Percentiles rank a stretch among this genome's conserved stretches.
These are phyloP conservation scores for Hypsibius dujardini DNA, from an alignment of 1,140 invertebrate genomes.

Conservation along the genomic window DNA sequence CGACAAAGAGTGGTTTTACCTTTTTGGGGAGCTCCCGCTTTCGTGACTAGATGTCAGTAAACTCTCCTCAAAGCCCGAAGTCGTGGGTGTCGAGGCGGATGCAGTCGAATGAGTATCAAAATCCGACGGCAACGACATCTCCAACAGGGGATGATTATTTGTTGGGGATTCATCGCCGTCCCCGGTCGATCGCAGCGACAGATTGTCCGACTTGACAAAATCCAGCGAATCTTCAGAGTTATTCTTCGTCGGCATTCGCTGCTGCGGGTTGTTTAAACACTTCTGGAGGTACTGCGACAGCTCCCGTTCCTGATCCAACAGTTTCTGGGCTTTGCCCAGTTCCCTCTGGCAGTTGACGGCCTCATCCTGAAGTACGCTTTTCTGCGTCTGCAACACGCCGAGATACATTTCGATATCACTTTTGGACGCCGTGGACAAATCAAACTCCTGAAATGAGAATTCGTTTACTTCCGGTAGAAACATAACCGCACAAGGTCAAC, in stretches of 20 bases:
- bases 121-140: neutral
- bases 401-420: constrained; percentile 41
- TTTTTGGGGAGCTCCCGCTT: too few species aligned
- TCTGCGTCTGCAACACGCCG: constrained; percentile 39
- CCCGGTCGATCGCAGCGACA: constrained; percentile 1
- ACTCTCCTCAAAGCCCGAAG: too few species aligned
- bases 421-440: constrained; percentile 28
- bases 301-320: constrained; percentile 1
- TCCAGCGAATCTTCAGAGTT: neutral
- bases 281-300: neutral
- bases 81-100: too few species aligned
- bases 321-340: constrained; percentile 3
- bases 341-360: constrained; percentile 29
- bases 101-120: neutral
- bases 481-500: too few species aligned
- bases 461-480: neutral
- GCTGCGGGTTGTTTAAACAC: constrained; percentile 21
- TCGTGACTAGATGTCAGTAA: too few species aligned
- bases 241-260: neutral
- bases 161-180: neutral
- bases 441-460: neutral
- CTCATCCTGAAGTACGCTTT: constrained; percentile 37
- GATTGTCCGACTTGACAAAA: neutral
- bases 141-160: neutral
- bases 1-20: too few species aligned